Percentiles rank a stretch among this genome's conserved stretches.
These are phyloP conservation scores for Julus scandinavius DNA, from an alignment of 2,888 invertebrate genomes.

Conservation along the genomic window DNA sequence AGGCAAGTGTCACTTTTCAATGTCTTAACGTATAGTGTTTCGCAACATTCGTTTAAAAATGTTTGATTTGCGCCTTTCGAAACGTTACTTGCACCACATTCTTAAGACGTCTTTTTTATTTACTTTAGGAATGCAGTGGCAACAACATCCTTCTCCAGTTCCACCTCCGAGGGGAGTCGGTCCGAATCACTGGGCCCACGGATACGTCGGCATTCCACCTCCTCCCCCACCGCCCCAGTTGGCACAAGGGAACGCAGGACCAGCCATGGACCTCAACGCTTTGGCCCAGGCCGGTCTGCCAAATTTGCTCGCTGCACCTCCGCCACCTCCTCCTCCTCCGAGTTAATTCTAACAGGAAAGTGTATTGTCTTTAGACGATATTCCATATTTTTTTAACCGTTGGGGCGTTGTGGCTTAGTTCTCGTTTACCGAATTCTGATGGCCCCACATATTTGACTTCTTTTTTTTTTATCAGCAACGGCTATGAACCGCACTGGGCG, in stretches of 20 bases:
- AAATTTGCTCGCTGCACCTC: constrained; percentile 74
- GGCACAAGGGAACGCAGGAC: constrained; percentile 49
- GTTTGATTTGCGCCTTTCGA: no score
- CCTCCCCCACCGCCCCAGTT: constrained; percentile 60
- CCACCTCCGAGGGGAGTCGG: constrained; percentile 68
- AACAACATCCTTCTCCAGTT: constrained; percentile 69
- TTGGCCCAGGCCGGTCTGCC: constrained; percentile 69
- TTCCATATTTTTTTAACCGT: background rate
- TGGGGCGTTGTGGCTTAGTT: background rate
- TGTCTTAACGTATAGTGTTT: no score
- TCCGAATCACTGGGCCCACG: constrained; percentile 59
- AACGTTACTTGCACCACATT: no score
- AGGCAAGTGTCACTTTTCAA: background rate
- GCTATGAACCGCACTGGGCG: no score
- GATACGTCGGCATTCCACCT: constrained; percentile 61
- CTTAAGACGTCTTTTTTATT: no score
- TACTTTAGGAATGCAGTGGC: constrained; percentile 54
- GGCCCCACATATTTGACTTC: no score
- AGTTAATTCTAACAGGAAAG: constrained; percentile 56
- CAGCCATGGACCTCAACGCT: constrained; percentile 62
- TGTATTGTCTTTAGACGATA: background rate
- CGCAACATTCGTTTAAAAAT: no score
- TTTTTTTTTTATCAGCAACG: no score
- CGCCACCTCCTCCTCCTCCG: constrained; percentile 74
- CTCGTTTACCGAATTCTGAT: no score